Conservation (phyloP, 2,797 vertebrate species). For the Notolepis coatsorum region DNA sequence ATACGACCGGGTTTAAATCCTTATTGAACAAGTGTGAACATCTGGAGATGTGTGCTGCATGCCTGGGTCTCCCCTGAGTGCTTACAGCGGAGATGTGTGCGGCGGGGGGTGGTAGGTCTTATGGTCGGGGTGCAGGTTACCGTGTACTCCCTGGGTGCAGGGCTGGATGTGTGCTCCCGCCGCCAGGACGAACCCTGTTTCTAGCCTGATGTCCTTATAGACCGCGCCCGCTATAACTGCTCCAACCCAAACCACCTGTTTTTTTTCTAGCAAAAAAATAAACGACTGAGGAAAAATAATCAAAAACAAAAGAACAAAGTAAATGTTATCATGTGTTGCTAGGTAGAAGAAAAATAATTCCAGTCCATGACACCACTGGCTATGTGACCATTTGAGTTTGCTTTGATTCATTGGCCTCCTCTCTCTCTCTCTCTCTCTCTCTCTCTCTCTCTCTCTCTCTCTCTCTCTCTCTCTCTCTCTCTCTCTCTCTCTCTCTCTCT, state of each 20-base stretch:
- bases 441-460: constrained; percentile 30
- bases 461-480: constrained; percentile 32
- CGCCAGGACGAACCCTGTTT: constrained; percentile 76
- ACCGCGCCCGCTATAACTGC: constrained; percentile 93
- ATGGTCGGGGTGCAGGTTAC: constrained; percentile 84
- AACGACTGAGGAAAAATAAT: constrained; percentile 58
- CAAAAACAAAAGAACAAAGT: constrained; percentile 76
- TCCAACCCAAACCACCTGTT: constrained; percentile 91
- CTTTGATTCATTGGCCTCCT: constrained; percentile 44
- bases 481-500: background rate
- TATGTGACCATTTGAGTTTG: constrained; percentile 80
- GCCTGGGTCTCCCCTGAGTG: constrained; percentile 61
- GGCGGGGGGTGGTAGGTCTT: constrained; percentile 73
- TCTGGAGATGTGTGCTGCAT: constrained; percentile 88
- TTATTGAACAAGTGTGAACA: constrained; percentile 61
- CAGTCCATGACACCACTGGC: constrained; percentile 90
- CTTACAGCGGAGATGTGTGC: constrained; percentile 63
- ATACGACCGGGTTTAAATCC: constrained; percentile 71
- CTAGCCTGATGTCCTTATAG: constrained; percentile 94
- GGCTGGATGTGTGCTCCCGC: constrained; percentile 36
- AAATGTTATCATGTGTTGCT: constrained; percentile 97
- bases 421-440: constrained; percentile 63
- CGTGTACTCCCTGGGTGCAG: constrained; percentile 33
- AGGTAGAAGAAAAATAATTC: constrained; percentile 80
- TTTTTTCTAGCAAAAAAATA: constrained; percentile 84